phyloP scores from a whole-genome alignment of 2,888 invertebrate species.

The Agrotis exclamationis region DNA sequence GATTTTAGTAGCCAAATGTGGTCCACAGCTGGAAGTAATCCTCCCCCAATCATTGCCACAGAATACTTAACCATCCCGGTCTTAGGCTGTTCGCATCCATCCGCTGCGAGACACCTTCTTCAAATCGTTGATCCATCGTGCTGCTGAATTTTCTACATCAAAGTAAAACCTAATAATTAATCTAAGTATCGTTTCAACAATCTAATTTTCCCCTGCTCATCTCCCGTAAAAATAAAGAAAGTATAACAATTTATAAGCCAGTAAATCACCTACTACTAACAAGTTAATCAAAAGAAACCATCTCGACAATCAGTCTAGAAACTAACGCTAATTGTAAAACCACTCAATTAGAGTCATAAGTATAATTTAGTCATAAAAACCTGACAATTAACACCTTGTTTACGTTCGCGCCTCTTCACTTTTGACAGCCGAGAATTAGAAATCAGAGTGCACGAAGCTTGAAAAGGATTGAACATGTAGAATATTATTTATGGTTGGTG shows the following conservation, averaged over 20 bases:
- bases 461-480: neutral
- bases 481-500: no score
- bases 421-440: slow-evolving; percentile 19
- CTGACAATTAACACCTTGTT: slow-evolving; percentile 46
- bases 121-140: no score
- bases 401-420: slow-evolving; percentile 9
- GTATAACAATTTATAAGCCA: slow-evolving; percentile 11
- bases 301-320: slow-evolving; percentile 24
- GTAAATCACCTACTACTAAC: slow-evolving; percentile 9
- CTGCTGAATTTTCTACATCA: no score
- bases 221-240: slow-evolving; percentile 33
- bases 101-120: no score
- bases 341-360: slow-evolving; percentile 22
- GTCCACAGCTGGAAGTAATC: no score
- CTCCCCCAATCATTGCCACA: no score
- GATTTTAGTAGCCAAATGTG: no score
- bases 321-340: slow-evolving; percentile 8
- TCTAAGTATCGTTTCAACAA: neutral
- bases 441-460: slow-evolving; percentile 21
- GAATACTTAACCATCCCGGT: no score
- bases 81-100: no score
- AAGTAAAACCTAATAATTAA: no score
- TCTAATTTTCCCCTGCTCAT: slow-evolving; percentile 7
- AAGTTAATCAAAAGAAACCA: slow-evolving; percentile 48
- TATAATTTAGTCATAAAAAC: slow-evolving; percentile 21